Base-by-base conservation (phyloP, 1,140 invertebrate genomes). In the Steinernema feltiae region DNA sequence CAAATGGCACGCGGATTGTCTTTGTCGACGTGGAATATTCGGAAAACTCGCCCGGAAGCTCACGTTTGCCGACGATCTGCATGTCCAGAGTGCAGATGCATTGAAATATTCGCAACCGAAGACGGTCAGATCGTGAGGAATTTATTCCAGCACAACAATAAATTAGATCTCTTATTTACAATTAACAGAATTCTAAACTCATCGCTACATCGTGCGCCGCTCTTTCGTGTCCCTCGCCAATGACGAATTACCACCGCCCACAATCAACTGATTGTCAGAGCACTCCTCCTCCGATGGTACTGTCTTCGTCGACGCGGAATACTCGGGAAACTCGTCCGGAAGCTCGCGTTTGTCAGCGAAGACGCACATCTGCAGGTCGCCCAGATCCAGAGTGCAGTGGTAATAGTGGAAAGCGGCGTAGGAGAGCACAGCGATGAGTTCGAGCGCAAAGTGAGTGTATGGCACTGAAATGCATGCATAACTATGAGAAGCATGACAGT, bases 351-450 rank as follows among this genome's bases (percentile, higher is more conserved):
- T 21, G 12, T 63, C 53, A 15, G 53, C 12, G 24, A 63, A 63
- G 24, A 15, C 15, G 53, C 53, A 63, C 53, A 63, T 63, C 53
- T 63, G 7, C 24, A 63, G 53, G 12, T 63, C 53, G 12, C 53
- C 53, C 24, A 63, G 7, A 21, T 63, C 24, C 3, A 63, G 12
- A 21, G 24, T 21, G 53, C 53, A 63, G 53, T 63, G 24, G 24
- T 17, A 63, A 21, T 63, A 63, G 53, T 63, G 53, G 24, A 63
- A 63, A 27, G 53, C 53, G 53, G 7, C 53, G 53, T 63, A 63
- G 24, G 53, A 15, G 53, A 63, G 15, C 3, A 63, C 7, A 21
- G 53, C 7, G 7, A 63, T 21, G 3, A 63, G 15, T 63, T 63
- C 53, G 12, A 63, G 53, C 7, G 3, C 12, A 21, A 63, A 63